These are phyloP conservation scores for Ophthalmolycus amberensis DNA, from an alignment of 2,113 vertebrate species.

Conservation along the genomic window DNA sequence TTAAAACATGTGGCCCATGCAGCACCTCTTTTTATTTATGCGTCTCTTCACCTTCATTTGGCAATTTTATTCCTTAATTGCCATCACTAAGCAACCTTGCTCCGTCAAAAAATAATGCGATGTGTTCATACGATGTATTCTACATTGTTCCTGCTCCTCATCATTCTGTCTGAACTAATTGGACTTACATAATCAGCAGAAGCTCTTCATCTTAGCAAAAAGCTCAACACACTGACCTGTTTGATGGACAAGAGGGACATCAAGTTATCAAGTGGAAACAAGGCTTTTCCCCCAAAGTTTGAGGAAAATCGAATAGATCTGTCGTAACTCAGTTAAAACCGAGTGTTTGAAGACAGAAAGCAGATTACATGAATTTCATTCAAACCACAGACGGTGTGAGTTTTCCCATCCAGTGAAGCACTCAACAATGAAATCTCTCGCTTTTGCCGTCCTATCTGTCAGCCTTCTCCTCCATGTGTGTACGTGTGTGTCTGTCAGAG, in stretches of 20 bases:
- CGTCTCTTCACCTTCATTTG: neutral
- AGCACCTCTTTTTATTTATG: neutral
- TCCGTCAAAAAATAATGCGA: neutral
- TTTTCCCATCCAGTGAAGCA: constrained; percentile 47
- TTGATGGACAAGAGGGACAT: neutral
- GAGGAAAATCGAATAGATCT: constrained; percentile 18
- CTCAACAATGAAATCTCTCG: constrained; percentile 22
- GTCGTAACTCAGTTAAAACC: constrained; percentile 41
- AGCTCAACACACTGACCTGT: neutral
- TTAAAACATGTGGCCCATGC: neutral
- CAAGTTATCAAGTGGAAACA: constrained; percentile 20
- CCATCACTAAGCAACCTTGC: neutral
- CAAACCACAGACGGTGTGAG: constrained; percentile 37
- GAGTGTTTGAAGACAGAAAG: constrained; percentile 13
- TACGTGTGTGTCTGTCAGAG: constrained; percentile 2
- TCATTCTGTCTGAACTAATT: neutral
- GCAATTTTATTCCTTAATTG: neutral
- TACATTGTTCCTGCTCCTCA: neutral
- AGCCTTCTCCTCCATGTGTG: neutral
- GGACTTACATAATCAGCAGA: neutral
- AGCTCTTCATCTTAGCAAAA: neutral
- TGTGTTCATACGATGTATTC: neutral
- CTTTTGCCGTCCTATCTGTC: constrained; percentile 8
- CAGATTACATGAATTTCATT: constrained; percentile 42
- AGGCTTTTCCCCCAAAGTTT: constrained; percentile 4